These are phyloP conservation scores for Ophioninae sp. DNA, from an alignment of 2,888 invertebrate species.

Conservation along the genomic window DNA sequence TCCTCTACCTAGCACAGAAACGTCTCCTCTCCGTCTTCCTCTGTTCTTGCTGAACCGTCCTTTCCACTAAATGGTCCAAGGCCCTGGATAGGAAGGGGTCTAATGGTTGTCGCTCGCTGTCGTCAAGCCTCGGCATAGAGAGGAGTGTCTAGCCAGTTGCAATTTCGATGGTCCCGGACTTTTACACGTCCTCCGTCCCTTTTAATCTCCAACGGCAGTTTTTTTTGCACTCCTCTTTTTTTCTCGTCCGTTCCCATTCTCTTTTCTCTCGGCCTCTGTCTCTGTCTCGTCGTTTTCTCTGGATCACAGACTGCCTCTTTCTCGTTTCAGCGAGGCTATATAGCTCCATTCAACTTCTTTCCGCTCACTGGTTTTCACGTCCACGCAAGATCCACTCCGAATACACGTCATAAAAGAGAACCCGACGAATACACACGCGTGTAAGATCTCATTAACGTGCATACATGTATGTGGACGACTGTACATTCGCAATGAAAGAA, in stretches of 20 bases:
- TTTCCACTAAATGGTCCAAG: constrained; percentile 64
- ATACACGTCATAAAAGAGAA: constrained; percentile 24
- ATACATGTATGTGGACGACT: constrained; percentile 5
- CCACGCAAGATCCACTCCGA: constrained; percentile 36
- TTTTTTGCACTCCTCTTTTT: constrained; percentile 32
- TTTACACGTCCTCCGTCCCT: constrained; percentile 25
- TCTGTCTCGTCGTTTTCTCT: constrained; percentile 28
- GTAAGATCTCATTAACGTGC: neutral
- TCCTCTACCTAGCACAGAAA: neutral
- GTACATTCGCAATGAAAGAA: constrained; percentile 37
- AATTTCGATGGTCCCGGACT: constrained; percentile 57
- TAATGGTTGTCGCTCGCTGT: constrained; percentile 31
- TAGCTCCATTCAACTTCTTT: constrained; percentile 58
- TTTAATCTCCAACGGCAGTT: constrained; percentile 39
- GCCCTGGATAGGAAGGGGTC: constrained; percentile 48
- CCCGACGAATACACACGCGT: neutral
- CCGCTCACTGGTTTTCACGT: constrained; percentile 46
- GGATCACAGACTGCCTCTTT: constrained; percentile 50
- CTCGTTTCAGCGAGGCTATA: constrained; percentile 42
- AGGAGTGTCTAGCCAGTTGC: constrained; percentile 53
- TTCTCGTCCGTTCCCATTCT: neutral
- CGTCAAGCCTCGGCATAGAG: constrained; percentile 53
- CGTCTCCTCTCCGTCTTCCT: constrained; percentile 4
- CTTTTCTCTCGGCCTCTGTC: constrained; percentile 9
- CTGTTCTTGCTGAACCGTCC: constrained; percentile 30